Evolutionary conservation across 1,140 invertebrate genomes (phyloP), one percentile per base, ranked within the genome.

Genomic region (Cydia pomonella): DNA sequence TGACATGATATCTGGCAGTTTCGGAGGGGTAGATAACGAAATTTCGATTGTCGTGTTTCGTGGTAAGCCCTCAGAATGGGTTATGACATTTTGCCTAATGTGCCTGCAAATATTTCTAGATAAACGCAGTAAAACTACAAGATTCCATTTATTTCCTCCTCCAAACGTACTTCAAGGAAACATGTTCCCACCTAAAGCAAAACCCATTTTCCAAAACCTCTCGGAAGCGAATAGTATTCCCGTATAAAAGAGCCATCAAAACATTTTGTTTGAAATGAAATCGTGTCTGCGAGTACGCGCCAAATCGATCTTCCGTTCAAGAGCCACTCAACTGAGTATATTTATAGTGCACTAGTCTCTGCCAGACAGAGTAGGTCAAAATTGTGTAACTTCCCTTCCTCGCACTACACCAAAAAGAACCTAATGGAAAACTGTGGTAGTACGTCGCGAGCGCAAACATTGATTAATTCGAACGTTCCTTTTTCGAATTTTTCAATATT

Each of bases 381-480:
- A 77, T 71, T 77, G 66, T 77, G 76, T 77, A 74, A 74, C 72
- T 74, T 72, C 29, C 66, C 64, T 69, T 63, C 27, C 73, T 73
- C 73, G 59, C 76, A 77, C 73, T 77, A 77, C 64, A 69, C 27
- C 74, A 73, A 75, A 75, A 77, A 73, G 73, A 72, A 74, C 73
- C 53, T 78, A 78, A 78, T 78, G 77, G 77, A 78, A 78, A 76
- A 78, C 47, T 63, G 77, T 74, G 77, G 75, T 78, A 64, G 74
- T 47, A 75, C 74, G 77, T 78, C 72, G 64, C 29, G 7, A 23
- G 69, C 3, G 77, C 64, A 72, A 78, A 78, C 73, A 74, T 74
- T 74, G 72, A 78, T 76, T 78, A 74, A 76, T 76, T 78, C 77
- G 16, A 47, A 47, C 29, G 69, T 71, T 71, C 59, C n/a, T 13